A percentile compares a stretch with the other conserved stretches of the same genome.
These are phyloP conservation scores for Ceriagrion tenellum DNA, from an alignment of 2,888 invertebrate genomes.

Conservation along the genomic window DNA sequence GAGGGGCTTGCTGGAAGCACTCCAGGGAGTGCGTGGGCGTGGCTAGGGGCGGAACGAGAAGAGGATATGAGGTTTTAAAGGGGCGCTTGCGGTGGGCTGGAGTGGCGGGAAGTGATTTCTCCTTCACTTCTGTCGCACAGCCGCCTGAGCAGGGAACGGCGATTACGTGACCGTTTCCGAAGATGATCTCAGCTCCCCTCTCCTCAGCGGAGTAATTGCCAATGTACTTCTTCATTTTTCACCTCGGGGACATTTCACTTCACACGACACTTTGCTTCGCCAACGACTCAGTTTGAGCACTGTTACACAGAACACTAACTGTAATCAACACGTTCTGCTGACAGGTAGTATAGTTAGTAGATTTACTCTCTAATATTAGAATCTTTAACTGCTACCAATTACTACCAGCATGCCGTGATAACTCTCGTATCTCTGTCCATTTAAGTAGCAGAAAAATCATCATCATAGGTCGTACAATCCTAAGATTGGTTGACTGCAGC, in stretches of 20 bases:
- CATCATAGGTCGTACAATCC: too few relatives aligned
- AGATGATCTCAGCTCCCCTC: background rate
- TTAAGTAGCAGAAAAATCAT: too few relatives aligned
- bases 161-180: background rate
- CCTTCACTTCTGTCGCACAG: background rate
- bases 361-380: too few relatives aligned
- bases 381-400: too few relatives aligned
- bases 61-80: background rate
- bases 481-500: too few relatives aligned
- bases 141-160: background rate
- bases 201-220: background rate
- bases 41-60: background rate
- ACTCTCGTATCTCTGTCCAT: too few relatives aligned
- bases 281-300: too few relatives aligned
- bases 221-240: background rate
- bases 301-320: too few relatives aligned
- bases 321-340: too few relatives aligned
- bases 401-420: too few relatives aligned
- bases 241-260: background rate
- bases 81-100: background rate
- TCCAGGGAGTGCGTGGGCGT: background rate
- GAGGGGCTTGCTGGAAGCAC: background rate
- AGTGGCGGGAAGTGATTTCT: background rate
- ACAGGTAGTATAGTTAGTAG: too few relatives aligned
- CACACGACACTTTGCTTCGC: too few relatives aligned